These are phyloP conservation scores for Hippasteria phrygiana DNA, from an alignment of 53 echinoderm and acorn worm species.

Conservation along the genomic window DNA sequence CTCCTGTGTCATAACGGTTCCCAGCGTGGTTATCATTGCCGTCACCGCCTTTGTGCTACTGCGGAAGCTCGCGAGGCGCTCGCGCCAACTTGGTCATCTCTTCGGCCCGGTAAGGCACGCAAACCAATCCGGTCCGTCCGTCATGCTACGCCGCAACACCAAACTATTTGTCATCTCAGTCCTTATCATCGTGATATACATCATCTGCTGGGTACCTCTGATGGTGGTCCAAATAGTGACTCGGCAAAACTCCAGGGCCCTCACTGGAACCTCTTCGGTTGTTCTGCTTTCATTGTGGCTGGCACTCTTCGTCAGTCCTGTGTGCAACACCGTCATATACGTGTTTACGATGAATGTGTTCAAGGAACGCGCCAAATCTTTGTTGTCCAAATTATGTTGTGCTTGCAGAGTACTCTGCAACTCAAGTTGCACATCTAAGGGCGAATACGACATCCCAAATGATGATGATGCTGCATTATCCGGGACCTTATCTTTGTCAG, in stretches of 20 bases:
- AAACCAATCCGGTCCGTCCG: not conserved
- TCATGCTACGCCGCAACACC: not conserved
- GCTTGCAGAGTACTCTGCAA: not conserved
- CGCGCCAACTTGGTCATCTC: not conserved
- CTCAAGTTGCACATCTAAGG: no score
- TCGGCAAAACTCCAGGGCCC: no score
- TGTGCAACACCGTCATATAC: conserved; percentile 24
- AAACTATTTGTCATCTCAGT: not conserved
- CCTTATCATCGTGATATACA: not conserved
- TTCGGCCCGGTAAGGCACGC: not conserved
- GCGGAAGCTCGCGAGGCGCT: not conserved
- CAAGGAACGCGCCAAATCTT: not conserved
- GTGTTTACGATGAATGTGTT: conserved; percentile 9
- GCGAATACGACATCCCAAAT: not conserved
- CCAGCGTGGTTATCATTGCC: not conserved
- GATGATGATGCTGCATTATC: not conserved
- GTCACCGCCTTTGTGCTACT: not conserved
- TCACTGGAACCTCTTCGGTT: not conserved
- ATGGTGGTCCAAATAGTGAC: not conserved
- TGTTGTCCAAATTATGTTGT: not conserved
- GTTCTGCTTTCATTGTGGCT: conserved; percentile 3
- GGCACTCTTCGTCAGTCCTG: not conserved
- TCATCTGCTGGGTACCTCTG: conserved; percentile 14
- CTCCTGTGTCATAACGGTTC: not conserved
- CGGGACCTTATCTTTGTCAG: not conserved